A percentile compares a stretch with the other conserved stretches of the same genome.
Conservation (phyloP, 2,113 vertebrate species). For the Anarhynchus alexandrinus region DNA sequence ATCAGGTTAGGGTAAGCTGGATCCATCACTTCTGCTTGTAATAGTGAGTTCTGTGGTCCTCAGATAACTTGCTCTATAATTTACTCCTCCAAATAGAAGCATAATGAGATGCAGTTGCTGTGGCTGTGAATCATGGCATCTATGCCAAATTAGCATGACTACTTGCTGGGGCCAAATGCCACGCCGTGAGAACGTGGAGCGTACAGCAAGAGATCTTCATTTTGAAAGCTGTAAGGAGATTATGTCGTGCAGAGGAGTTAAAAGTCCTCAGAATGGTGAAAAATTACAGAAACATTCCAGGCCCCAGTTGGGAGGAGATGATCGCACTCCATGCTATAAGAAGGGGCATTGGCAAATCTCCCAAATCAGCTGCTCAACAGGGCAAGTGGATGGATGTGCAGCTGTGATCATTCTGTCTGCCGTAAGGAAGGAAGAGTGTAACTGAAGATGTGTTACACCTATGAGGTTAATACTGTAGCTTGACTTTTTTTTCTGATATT, state of each 20-base stretch:
- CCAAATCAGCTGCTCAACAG: neutral
- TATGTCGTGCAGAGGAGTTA: conserved; percentile 16
- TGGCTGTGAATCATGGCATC: conserved; percentile 22
- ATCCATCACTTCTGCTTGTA: neutral
- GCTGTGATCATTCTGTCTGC: neutral
- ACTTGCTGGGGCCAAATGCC: conserved; percentile 10
- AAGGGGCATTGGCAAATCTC: neutral
- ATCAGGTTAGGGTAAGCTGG: neutral
- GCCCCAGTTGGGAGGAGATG: neutral
- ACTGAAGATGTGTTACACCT: neutral
- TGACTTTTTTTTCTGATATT: neutral
- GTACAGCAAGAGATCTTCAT: neutral
- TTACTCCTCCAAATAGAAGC: neutral
- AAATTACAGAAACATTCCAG: conserved; percentile 32
- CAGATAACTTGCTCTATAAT: neutral
- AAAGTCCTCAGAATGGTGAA: neutral
- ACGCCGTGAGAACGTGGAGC: neutral
- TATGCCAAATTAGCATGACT: conserved; percentile 28
- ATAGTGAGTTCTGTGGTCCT: neutral
- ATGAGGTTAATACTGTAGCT: neutral
- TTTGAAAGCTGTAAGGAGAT: conserved; percentile 37
- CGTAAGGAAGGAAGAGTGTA: neutral
- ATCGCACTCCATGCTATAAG: neutral
- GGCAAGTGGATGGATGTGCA: neutral
- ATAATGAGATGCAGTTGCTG: conserved; percentile 30